phyloP scores from a whole-genome alignment of 1,140 invertebrate species.

The Heliconius congener region DNA sequence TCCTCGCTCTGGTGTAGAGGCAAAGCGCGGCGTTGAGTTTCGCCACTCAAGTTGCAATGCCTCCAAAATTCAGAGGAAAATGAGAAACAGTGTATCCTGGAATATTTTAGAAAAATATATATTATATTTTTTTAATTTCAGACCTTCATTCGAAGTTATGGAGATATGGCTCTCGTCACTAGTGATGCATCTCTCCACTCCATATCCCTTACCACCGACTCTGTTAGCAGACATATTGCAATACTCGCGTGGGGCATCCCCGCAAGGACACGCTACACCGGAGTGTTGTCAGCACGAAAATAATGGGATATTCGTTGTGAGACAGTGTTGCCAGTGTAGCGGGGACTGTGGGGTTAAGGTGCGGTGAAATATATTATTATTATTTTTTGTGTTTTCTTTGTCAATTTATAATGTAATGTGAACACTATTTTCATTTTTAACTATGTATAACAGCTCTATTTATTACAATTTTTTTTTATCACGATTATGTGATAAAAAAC shows the following conservation, averaged over 20 bases:
- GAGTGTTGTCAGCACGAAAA: constrained; percentile 35
- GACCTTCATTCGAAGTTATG: constrained; percentile 93
- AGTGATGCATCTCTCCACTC: constrained; percentile 86
- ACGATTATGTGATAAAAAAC: too few relatives aligned
- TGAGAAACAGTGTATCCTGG: too few relatives aligned
- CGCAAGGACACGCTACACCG: constrained; percentile 38
- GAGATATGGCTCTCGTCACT: constrained; percentile 91
- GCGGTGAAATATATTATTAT: too few relatives aligned
- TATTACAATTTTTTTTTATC: too few relatives aligned
- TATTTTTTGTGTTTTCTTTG: too few relatives aligned
- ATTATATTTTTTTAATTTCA: constrained; percentile 46
- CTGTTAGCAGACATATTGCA: constrained; percentile 89
- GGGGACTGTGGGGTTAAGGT: neutral
- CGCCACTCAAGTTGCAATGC: too few relatives aligned
- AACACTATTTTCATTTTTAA: too few relatives aligned
- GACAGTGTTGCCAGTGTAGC: constrained; percentile 27
- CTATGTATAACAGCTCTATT: too few relatives aligned
- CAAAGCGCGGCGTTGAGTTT: too few relatives aligned
- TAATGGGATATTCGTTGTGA: constrained; percentile 31
- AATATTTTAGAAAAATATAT: neutral
- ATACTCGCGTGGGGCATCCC: constrained; percentile 77
- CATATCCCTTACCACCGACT: constrained; percentile 84
- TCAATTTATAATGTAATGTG: too few relatives aligned
- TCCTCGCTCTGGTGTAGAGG: too few relatives aligned
- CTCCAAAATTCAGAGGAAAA: too few relatives aligned